Base-by-base conservation (phyloP, 2,888 invertebrate species). In the Orthosia gothica region DNA sequence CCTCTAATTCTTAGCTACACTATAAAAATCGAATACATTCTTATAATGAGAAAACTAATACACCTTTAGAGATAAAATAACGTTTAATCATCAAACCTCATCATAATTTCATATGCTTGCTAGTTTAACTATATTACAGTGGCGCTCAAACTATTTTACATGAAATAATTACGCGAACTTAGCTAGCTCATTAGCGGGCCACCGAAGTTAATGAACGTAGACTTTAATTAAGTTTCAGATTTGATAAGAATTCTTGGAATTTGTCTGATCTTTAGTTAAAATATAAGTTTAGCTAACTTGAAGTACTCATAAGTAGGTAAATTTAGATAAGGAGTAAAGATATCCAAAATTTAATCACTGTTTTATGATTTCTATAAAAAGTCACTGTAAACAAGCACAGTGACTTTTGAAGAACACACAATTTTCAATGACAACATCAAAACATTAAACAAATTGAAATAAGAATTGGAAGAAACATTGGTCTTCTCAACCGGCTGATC, bases 181-280 rank as follows among this genome's bases (percentile, higher is more conserved):
- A 84, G 84, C 88, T 85, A 89, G 89, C 91, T 93, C 91, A 93
- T 94, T 93, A 92, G 90, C 85, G 91, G 89, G 88, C 87, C 85
- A 77, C 89, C 88, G 78, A 88, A 91, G 88, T 92, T 90, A 93
- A 92, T 90, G 90, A 91, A 90, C 90, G 89, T 72, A 76, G 82
- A 83, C 84, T 88, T 92, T 93, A 92, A 93, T 93, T 91, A 90
- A 93, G 89, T 91, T 89, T 72, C 64, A 82, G 87, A 86, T 89
- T 90, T 89, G 86, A 91, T 90, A 91, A 89, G 88, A 90, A 91
- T 92, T 87, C 74, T 79, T 82, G 55, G 54, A 69, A 61, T 61
- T 70, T 65, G 67, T 62, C 63, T 79, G 74, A 80, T 82, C 58
- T 81, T 62, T 74, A 67, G 63, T 79, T 81, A 70, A 77, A 79